Evolutionary conservation across 1,140 invertebrate genomes (phyloP).

Genomic region (Agraylea sexmaculata): DNA sequence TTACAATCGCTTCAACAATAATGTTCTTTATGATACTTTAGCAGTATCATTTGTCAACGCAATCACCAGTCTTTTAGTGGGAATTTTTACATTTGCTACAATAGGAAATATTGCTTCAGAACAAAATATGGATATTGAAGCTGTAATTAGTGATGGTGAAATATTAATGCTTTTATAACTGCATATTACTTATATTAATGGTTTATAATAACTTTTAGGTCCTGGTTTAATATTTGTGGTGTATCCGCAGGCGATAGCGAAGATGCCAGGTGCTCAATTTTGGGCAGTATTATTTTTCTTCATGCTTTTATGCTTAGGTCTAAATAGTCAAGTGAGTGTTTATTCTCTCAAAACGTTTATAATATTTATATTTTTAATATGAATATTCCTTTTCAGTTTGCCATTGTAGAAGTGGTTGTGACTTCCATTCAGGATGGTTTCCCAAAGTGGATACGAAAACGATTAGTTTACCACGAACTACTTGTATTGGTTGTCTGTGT

Average conservation of each 20-base stretch:
- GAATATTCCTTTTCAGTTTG: slow-evolving; percentile 51
- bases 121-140: slow-evolving; percentile 61
- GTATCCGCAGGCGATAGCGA: slow-evolving; percentile 79
- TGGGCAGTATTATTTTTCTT: slow-evolving; percentile 85
- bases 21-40: slow-evolving; percentile 73
- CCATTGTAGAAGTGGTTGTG: slow-evolving; percentile 82
- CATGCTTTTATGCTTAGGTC: slow-evolving; percentile 77
- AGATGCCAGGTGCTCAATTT: slow-evolving; percentile 74
- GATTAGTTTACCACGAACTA: slow-evolving; percentile 75
- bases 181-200: slow-evolving; percentile 5
- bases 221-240: slow-evolving; percentile 81
- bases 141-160: slow-evolving; percentile 75
- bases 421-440: slow-evolving; percentile 88
- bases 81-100: slow-evolving; percentile 78
- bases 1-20: slow-evolving; percentile 87
- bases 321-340: slow-evolving; percentile 74
- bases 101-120: slow-evolving; percentile 77
- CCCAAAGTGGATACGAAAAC: slow-evolving; percentile 66
- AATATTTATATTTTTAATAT: slow-evolving; percentile 7
- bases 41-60: slow-evolving; percentile 73
- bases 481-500: slow-evolving; percentile 72
- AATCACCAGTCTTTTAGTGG: slow-evolving; percentile 71
- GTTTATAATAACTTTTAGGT: slow-evolving; percentile 42
- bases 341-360: slow-evolving; percentile 8
- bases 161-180: slow-evolving; percentile 8